Conservation (phyloP, 2,113 vertebrate genomes). For the Alces alces region DNA sequence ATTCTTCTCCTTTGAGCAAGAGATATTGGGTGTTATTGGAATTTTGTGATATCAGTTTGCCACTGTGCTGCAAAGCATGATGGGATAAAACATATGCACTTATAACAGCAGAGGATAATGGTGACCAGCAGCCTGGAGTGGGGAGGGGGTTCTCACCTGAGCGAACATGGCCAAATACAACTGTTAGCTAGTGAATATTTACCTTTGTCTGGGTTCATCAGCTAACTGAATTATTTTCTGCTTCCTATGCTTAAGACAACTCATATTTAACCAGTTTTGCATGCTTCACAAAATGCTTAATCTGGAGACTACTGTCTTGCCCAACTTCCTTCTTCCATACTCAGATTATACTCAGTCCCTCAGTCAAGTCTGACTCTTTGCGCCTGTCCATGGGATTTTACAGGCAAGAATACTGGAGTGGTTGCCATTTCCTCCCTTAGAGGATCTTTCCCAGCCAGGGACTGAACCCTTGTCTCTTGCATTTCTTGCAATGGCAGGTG, state of each 20-base stretch:
- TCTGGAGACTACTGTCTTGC: background rate
- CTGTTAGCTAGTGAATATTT: background rate
- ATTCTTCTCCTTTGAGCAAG: conserved; percentile 1
- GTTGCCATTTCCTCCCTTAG: background rate
- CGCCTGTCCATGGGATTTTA: background rate
- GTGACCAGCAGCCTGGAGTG: background rate
- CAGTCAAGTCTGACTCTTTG: background rate
- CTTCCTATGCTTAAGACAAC: conserved; percentile 6
- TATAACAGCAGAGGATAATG: background rate
- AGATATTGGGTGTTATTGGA: background rate
- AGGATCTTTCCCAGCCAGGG: background rate
- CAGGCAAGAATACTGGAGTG: background rate
- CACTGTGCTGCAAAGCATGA: background rate
- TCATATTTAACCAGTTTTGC: background rate
- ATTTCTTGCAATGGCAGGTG: background rate
- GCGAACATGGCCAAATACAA: conserved; percentile 6
- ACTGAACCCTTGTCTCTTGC: background rate
- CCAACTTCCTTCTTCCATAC: background rate
- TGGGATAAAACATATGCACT: background rate
- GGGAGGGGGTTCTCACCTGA: background rate
- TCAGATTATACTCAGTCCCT: background rate
- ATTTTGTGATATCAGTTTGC: conserved; percentile 42
- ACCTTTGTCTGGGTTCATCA: background rate
- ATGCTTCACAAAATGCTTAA: background rate
- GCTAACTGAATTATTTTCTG: background rate